Evolutionary conservation across 2,888 invertebrate genomes (phyloP), one percentile per base, ranked within the genome.

Genomic region (Psococerastis gibbosa): DNA sequence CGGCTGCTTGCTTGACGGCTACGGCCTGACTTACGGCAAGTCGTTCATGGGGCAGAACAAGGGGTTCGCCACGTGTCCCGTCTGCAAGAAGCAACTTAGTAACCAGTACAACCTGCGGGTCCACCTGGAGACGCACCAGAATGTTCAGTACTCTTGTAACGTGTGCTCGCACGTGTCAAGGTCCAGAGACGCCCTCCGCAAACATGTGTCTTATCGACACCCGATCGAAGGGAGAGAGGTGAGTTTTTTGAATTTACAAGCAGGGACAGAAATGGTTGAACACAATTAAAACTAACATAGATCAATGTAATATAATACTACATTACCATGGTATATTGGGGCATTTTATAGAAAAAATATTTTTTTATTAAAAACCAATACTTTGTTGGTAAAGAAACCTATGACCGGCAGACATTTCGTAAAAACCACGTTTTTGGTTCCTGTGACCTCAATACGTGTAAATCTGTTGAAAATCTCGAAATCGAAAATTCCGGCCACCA

Each of bases 31-130:
- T 20, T 38, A 18, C 17, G 38, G 18, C 5, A 38, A 38, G 20
- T 15, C 18, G 22, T 38, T 17, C n/a, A 20, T 13, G 13, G 18
- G 17, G 65, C 77, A 0, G 63, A 63, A 54, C 48, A 73, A 73
- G 57, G 51, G 67, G n/a, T 67, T 69, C 54, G 73, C 79, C 3
- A 75, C 78, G 13, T 88, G 88, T 60, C 75, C 77, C 47, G 73
- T 88, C 43, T 88, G 88, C 62, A 79, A 83, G 56, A 88, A 88
- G 59, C 82, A 84, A 46, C 66, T 88, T 41, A 85, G 84, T 60
- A 88, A 88, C 63, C 87, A 87, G 60, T 88, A 88, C 66, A 88
- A 88, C 60, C 63, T 88, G 53, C 70, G 87, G 47, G 87, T 88
- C 47, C 88, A 88, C 56, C 77, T 88, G 75, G 88, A 88, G 57